Evolutionary conservation across 53 echinoderm and acorn worm genomes (phyloP).

Genomic region (Patiria pectinifera): DNA sequence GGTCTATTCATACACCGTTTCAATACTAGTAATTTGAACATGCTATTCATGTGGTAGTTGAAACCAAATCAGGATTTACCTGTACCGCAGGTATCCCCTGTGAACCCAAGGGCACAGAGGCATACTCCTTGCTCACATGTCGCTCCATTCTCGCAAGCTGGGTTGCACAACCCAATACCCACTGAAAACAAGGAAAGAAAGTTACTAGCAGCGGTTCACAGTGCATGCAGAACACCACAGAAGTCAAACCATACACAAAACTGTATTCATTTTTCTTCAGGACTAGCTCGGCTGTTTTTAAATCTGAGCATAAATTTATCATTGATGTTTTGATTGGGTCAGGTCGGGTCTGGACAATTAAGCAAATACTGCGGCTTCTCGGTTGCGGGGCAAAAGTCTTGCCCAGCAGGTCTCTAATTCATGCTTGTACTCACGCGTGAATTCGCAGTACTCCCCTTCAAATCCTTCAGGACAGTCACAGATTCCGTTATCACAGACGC

Average conservation of each 20-base stretch:
- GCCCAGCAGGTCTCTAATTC: background rate
- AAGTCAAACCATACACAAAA: too few species aligned
- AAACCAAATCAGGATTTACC: conserved; percentile 58
- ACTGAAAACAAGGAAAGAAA: background rate
- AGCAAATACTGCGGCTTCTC: too few species aligned
- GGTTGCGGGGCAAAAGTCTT: background rate
- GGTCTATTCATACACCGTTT: too few species aligned
- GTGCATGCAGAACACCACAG: too few species aligned
- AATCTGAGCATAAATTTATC: too few species aligned
- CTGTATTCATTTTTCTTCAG: too few species aligned
- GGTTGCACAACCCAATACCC: conserved; percentile 58
- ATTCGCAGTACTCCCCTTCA: conserved; percentile 61
- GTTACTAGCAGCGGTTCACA: background rate
- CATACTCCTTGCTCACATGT: conserved; percentile 83
- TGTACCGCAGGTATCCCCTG: conserved; percentile 75
- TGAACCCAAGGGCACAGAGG: conserved; percentile 79
- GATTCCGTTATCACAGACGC: conserved; percentile 70
- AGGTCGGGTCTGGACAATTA: too few species aligned
- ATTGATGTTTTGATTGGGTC: too few species aligned
- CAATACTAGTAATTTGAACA: too few species aligned
- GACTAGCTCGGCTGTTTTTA: too few species aligned
- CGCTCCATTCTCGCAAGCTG: conserved; percentile 86
- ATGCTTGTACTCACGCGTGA: conserved; percentile 11
- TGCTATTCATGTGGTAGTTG: background rate
- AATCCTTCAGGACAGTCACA: conserved; percentile 75